phyloP scores from a whole-genome alignment of 2,888 invertebrate species.

The Cataglyphis cursor region DNA sequence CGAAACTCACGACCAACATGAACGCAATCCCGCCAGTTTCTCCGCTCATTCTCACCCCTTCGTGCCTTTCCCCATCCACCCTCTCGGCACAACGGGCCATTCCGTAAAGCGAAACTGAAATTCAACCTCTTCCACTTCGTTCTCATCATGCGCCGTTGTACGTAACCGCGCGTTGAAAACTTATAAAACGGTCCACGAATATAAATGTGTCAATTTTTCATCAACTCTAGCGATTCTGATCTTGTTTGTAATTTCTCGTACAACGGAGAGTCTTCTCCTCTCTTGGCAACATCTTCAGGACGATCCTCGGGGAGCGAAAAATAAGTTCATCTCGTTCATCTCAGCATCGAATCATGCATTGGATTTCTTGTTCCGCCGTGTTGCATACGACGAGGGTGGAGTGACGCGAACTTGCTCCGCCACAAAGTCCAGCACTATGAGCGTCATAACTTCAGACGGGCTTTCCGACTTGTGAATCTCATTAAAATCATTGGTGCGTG shows the following conservation, averaged over 20 bases:
- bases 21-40: conserved; percentile 73
- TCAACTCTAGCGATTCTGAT: background rate
- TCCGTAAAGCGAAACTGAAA: conserved; percentile 72
- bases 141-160: conserved; percentile 65
- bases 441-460: conserved; percentile 75
- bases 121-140: conserved; percentile 75
- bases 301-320: background rate
- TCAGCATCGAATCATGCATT: conserved; percentile 28
- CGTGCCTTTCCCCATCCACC: conserved; percentile 61
- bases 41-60: conserved; percentile 64
- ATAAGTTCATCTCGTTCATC: conserved; percentile 29
- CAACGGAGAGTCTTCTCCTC: background rate
- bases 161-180: conserved; percentile 43
- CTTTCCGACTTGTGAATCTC: conserved; percentile 84
- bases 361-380: conserved; percentile 41
- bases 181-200: conserved; percentile 59
- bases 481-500: conserved; percentile 86
- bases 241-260: background rate
- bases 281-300: background rate
- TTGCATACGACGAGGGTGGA: conserved; percentile 32
- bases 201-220: conserved; percentile 35
- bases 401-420: conserved; percentile 45
- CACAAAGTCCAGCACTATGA: conserved; percentile 62
- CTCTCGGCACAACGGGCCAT: conserved; percentile 59
- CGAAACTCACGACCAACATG: conserved; percentile 74